Conservation (phyloP, 2,113 vertebrate genomes). For the Antigone vipio region DNA sequence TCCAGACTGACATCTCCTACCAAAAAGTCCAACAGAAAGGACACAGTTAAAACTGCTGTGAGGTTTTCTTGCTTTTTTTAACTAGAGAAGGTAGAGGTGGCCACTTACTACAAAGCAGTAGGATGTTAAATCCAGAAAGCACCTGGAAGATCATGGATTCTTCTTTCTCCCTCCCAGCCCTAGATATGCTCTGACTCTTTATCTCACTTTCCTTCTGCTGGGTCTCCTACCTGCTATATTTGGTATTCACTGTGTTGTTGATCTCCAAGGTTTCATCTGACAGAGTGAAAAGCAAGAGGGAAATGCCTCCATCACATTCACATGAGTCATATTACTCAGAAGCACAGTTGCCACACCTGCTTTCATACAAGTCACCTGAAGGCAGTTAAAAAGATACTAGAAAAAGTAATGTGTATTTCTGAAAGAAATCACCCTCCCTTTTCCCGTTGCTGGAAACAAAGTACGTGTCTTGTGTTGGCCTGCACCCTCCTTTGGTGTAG, state of each 20-base stretch:
- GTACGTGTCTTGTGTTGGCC: fast-evolving
- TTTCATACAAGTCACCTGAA: neutral
- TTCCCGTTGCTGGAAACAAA: neutral
- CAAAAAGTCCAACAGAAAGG: neutral
- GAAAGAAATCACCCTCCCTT: neutral
- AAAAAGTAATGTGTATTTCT: neutral
- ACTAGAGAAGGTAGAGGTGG: neutral
- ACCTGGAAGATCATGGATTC: fast-evolving
- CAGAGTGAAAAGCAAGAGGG: neutral
- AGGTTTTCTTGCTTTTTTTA: neutral
- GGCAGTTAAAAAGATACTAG: neutral
- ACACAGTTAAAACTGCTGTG: neutral
- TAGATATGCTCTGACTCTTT: neutral
- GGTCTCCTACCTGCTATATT: neutral
- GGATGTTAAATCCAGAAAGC: neutral
- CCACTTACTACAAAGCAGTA: neutral
- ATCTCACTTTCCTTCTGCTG: neutral
- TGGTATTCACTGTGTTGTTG: neutral
- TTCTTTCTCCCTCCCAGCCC: neutral
- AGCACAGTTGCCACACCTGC: neutral
- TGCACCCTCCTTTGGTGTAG: neutral
- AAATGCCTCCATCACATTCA: neutral
- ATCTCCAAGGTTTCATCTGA: neutral
- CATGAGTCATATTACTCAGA: neutral
- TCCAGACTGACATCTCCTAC: neutral